Evolutionary conservation across 2,797 vertebrate species (phyloP).

Genomic region (Menidia menidia): DNA sequence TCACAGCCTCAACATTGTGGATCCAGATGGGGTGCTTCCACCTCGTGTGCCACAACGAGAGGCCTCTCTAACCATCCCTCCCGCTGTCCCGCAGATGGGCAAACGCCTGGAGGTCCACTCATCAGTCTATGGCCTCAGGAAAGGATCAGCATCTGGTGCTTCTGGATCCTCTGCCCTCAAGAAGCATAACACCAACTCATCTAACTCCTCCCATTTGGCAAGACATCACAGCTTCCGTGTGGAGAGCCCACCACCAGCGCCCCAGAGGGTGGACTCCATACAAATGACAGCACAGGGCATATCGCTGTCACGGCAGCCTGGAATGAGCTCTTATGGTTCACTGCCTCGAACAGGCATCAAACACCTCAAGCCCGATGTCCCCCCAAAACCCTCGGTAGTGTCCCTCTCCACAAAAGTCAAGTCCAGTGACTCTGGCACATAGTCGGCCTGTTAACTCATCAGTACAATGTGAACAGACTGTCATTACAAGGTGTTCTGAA

Average conservation of each 20-base stretch:
- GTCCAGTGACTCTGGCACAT: slow-evolving; percentile 95
- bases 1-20: slow-evolving; percentile 88
- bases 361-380: slow-evolving; percentile 96
- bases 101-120: slow-evolving; percentile 95
- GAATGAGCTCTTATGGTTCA: slow-evolving; percentile 92
- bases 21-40: slow-evolving; percentile 88
- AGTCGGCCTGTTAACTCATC: slow-evolving; percentile 77
- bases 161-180: slow-evolving; percentile 79
- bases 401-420: slow-evolving; percentile 93
- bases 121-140: slow-evolving; percentile 89
- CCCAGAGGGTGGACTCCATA: slow-evolving; percentile 98
- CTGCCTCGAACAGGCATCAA: slow-evolving; percentile 92
- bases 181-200: slow-evolving; percentile 98
- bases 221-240: slow-evolving; percentile 95
- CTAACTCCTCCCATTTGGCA: slow-evolving; percentile 96
- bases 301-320: slow-evolving; percentile 91
- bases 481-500: slow-evolving; percentile 58
- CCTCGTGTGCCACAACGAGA: slow-evolving; percentile 97
- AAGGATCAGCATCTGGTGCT: slow-evolving; percentile 84
- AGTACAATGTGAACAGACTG: slow-evolving; percentile 65
- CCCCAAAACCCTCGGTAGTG: slow-evolving; percentile 94
- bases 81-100: slow-evolving; percentile 91
- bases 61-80: slow-evolving; percentile 90
- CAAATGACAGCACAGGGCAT: slow-evolving; percentile 91
- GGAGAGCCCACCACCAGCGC: slow-evolving; percentile 95